Conservation (phyloP, 2,888 invertebrate genomes). For the Scelioninae gen. 2 region DNA sequence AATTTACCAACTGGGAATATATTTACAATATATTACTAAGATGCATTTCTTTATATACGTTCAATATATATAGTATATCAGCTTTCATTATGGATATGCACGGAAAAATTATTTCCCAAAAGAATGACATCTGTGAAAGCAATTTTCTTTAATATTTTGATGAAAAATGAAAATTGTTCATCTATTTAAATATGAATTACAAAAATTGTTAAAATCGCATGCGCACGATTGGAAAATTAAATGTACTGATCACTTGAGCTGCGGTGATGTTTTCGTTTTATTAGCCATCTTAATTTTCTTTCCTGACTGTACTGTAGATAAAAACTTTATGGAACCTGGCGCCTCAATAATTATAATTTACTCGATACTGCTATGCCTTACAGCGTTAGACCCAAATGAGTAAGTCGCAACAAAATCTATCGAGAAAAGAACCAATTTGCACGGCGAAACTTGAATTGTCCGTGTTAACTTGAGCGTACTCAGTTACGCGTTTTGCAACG, state of each 20-base stretch:
- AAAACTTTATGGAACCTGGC: slow-evolving; percentile 62
- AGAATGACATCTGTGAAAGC: no score
- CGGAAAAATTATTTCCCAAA: no score
- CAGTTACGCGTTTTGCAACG: slow-evolving; percentile 34
- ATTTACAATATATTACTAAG: no score
- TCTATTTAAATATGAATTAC: no score
- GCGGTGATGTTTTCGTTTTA: slow-evolving; percentile 41
- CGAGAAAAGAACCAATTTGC: slow-evolving; percentile 53
- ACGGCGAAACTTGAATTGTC: slow-evolving; percentile 46
- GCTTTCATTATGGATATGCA: no score
- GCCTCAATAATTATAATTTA: slow-evolving; percentile 61
- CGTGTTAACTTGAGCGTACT: slow-evolving; percentile 35
- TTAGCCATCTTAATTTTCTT: slow-evolving; percentile 59
- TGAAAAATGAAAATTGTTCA: no score
- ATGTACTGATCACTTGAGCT: not conserved
- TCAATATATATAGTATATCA: no score
- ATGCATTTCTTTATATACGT: no score
- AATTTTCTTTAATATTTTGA: no score
- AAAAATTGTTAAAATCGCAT: no score
- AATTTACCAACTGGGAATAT: no score
- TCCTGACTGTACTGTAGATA: slow-evolving; percentile 54
- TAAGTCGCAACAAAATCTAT: slow-evolving; percentile 47
- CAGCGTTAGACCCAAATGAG: slow-evolving; percentile 35
- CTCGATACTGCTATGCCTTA: slow-evolving; percentile 54
- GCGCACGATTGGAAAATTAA: slow-evolving; percentile 3